Conservation (phyloP, 2,797 vertebrate species). For the Philypnodon macrostomus region DNA sequence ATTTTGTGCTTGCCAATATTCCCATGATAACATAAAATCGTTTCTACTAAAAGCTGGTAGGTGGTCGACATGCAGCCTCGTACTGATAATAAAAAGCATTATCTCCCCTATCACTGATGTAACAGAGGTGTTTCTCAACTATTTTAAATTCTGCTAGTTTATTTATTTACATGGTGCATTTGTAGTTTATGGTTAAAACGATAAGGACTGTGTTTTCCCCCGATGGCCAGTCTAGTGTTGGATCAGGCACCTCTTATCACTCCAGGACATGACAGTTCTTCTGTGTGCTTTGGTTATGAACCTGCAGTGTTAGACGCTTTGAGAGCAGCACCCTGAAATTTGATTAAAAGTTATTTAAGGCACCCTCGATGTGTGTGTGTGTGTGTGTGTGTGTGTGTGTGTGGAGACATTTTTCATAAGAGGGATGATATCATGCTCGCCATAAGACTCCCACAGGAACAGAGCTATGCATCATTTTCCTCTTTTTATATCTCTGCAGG, state of each 20-base stretch:
- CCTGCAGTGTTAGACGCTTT: slow-evolving; percentile 39
- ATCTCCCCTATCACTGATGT: slow-evolving; percentile 20
- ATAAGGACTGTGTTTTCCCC: slow-evolving; percentile 11
- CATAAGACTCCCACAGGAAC: slow-evolving; percentile 64
- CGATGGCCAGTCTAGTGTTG: slow-evolving; percentile 6
- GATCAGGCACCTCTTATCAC: slow-evolving; percentile 24
- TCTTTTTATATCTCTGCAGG: slow-evolving; percentile 63
- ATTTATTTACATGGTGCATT: neutral
- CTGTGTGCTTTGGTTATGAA: slow-evolving; percentile 61
- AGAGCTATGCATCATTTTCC: slow-evolving; percentile 62
- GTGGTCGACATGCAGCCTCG: slow-evolving; percentile 29
- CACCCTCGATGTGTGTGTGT: slow-evolving; percentile 27
- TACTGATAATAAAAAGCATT: slow-evolving; percentile 24
- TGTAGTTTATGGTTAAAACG: neutral
- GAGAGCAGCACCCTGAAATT: slow-evolving; percentile 61
- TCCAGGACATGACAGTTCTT: slow-evolving; percentile 30
- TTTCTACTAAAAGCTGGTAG: slow-evolving; percentile 38
- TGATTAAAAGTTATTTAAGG: slow-evolving; percentile 75
- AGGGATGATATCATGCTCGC: slow-evolving; percentile 71
- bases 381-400: slow-evolving; percentile 26
- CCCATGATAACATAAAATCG: too few species aligned
- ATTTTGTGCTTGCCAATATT: too few species aligned
- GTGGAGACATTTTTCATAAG: slow-evolving; percentile 67
- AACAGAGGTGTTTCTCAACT: neutral
- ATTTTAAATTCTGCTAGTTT: neutral